Conservation (phyloP, 2,113 vertebrate genomes). For the Azemiops feae region DNA sequence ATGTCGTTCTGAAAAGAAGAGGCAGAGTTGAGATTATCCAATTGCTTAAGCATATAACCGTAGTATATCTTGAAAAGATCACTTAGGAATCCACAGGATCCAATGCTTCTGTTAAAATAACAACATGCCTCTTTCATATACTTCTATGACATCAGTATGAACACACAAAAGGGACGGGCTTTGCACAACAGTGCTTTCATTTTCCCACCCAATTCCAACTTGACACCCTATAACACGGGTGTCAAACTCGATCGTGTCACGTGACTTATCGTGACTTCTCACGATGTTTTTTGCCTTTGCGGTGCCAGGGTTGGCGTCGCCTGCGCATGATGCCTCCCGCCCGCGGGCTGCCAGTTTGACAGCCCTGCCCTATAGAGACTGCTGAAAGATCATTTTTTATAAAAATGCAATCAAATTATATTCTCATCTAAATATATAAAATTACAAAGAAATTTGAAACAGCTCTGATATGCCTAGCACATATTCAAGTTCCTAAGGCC, state of each 20-base stretch:
- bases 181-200: neutral
- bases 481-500: neutral
- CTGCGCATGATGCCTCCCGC: no score
- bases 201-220: neutral
- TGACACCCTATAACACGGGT: neutral
- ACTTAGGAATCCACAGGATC: neutral
- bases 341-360: no score
- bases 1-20: constrained; percentile 31
- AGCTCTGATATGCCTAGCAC: neutral
- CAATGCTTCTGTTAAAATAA: neutral
- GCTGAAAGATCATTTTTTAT: neutral
- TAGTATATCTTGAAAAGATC: constrained; percentile 31
- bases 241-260: no score
- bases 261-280: no score
- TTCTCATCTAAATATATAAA: neutral
- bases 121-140: neutral
- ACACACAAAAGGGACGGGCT: neutral
- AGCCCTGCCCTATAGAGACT: neutral
- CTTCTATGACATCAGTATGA: neutral
- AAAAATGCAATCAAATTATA: neutral
- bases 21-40: constrained; percentile 6
- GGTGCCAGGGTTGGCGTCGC: no score
- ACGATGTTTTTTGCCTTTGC: no score
- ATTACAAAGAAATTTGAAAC: neutral
- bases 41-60: constrained; percentile 35